Evolutionary conservation across 1,140 invertebrate species (phyloP).

Genomic region (Hyphantria cunea): DNA sequence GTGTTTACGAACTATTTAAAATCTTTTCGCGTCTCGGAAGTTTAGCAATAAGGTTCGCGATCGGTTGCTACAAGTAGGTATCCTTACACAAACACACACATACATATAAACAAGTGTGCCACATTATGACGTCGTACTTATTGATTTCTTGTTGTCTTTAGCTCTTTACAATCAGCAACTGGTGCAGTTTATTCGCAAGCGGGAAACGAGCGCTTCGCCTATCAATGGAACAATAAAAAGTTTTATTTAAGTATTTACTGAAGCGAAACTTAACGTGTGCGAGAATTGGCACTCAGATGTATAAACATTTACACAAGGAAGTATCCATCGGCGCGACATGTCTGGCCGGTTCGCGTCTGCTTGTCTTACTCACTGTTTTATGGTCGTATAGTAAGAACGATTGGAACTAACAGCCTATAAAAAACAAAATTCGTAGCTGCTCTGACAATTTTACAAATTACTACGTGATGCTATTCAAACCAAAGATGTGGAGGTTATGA

Average conservation of each 20-base stretch:
- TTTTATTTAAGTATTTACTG: conserved; percentile 16
- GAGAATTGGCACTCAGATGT: conserved; percentile 8
- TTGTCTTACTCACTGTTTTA: conserved; percentile 1
- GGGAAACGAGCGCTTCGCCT: conserved; percentile 3
- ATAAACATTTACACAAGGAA: conserved; percentile 24
- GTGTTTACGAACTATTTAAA: conserved; percentile 8
- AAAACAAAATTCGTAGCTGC: too few relatives aligned
- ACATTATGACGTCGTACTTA: not conserved
- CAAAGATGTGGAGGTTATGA: conserved; percentile 7
- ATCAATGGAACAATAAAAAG: conserved; percentile 22
- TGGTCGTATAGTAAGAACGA: conserved; percentile 4
- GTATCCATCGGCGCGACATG: conserved; percentile 11
- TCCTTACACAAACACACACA: too few relatives aligned
- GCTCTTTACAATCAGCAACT: not conserved
- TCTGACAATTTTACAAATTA: not conserved
- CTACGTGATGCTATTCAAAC: not conserved
- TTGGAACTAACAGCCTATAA: not conserved
- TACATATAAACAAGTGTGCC: not conserved
- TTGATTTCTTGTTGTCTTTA: conserved; percentile 14
- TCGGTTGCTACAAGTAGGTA: too few relatives aligned
- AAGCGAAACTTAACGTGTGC: conserved; percentile 2
- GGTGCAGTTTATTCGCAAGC: conserved; percentile 5
- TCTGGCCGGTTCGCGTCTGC: conserved; percentile 2
- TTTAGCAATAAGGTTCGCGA: conserved; percentile 18
- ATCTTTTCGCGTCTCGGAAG: conserved; percentile 9